A percentile compares a stretch with the other conserved stretches of the same genome.
Conservation (phyloP, 2,888 invertebrate genomes). For the Tetragonisca angustula region DNA sequence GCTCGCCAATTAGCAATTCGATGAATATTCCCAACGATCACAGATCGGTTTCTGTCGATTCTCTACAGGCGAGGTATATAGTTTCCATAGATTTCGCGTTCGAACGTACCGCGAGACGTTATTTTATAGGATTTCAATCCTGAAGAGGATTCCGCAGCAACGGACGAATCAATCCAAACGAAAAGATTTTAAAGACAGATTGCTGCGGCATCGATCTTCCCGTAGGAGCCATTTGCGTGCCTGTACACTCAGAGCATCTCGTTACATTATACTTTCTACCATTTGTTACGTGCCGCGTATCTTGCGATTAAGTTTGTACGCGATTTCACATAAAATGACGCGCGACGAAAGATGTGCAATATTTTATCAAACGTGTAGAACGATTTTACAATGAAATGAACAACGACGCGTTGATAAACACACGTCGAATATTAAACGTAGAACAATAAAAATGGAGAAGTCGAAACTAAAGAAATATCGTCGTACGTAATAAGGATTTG, state of each 20-base stretch:
- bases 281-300: too few species aligned
- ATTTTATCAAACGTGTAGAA: background rate
- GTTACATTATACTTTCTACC: too few species aligned
- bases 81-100: conserved; percentile 19
- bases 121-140: conserved; percentile 22
- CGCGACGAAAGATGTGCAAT: background rate
- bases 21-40: conserved; percentile 5
- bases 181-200: conserved; percentile 23
- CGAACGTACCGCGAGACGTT: background rate
- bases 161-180: conserved; percentile 4
- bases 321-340: background rate
- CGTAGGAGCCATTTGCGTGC: background rate
- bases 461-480: too few species aligned
- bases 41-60: background rate
- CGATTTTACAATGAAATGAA: too few species aligned
- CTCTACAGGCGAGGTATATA: background rate
- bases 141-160: background rate
- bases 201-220: conserved; percentile 15
- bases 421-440: too few species aligned
- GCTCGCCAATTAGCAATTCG: conserved; percentile 20
- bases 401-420: too few species aligned
- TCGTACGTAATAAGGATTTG: too few species aligned
- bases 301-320: background rate
- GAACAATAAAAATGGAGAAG: too few species aligned
- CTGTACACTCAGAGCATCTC: background rate